Conservation (phyloP, 64 coral and sea anemone genomes). For the Platygyra sinensis region DNA sequence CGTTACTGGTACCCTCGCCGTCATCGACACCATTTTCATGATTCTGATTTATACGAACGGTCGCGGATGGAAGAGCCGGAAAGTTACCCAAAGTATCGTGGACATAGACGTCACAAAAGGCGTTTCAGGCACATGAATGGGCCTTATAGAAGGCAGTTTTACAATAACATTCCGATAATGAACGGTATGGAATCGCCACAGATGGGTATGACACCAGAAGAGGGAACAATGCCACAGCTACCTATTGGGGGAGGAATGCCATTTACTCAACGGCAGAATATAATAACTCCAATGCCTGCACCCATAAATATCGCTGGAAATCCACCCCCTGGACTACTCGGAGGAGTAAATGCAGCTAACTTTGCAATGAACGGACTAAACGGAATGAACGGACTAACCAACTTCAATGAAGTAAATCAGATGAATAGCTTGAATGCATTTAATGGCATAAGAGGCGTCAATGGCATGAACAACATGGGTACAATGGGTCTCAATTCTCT, state of each 20-base stretch:
- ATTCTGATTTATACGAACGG: constrained; percentile 51
- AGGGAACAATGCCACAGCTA: constrained; percentile 23
- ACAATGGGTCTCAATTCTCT: constrained; percentile 48
- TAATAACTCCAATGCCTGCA: constrained; percentile 67
- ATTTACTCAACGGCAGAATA: constrained; percentile 71
- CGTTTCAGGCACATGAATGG: constrained; percentile 31
- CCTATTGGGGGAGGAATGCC: constrained; percentile 2
- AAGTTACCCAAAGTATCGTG: constrained; percentile 17
- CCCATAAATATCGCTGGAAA: constrained; percentile 82
- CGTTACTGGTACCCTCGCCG: constrained; percentile 60
- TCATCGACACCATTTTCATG: constrained; percentile 47
- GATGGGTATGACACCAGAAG: constrained; percentile 22
- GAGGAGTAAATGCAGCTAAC: constrained; percentile 15
- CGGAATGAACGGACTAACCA: constrained; percentile 32
- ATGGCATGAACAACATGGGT: constrained; percentile 44
- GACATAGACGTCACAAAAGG: constrained; percentile 27
- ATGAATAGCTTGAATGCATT: constrained; percentile 10
- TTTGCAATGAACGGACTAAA: constrained; percentile 53
- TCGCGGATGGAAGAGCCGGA: constrained; percentile 48
- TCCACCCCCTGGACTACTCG: constrained; percentile 81
- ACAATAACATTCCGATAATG: constrained; percentile 29
- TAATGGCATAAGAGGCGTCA: constrained; percentile 1
- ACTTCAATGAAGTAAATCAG: constrained; percentile 18
- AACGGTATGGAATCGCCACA: constrained; percentile 24
- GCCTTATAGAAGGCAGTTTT: constrained; percentile 46